These are phyloP conservation scores for Heterodera filipjevi DNA, from an alignment of 2,888 invertebrate species.

Conservation along the genomic window DNA sequence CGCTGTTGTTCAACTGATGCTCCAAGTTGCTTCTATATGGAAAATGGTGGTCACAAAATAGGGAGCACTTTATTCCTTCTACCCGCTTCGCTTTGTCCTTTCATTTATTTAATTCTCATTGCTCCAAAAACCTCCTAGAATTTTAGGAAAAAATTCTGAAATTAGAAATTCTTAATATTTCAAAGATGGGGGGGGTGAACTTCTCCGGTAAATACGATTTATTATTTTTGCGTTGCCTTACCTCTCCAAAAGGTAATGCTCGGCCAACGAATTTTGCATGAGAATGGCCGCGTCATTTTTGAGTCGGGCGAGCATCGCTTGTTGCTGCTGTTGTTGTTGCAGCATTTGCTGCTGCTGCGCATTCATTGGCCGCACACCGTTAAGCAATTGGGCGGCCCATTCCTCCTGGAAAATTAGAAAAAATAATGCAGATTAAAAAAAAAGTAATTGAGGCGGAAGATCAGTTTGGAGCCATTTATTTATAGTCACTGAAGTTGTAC, in stretches of 20 bases:
- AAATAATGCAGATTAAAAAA: neutral
- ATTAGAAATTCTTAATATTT: neutral
- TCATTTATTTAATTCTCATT: too few relatives aligned
- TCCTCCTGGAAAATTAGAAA: conserved; percentile 28
- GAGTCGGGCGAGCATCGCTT: neutral
- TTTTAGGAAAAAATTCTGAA: too few relatives aligned
- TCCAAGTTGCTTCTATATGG: conserved; percentile 10
- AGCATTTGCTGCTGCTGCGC: conserved; percentile 20
- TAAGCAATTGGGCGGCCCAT: conserved; percentile 36
- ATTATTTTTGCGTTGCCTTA: neutral
- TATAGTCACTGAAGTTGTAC: too few relatives aligned
- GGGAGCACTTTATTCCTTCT: too few relatives aligned
- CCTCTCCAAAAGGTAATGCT: conserved; percentile 19
- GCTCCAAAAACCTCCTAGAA: too few relatives aligned
- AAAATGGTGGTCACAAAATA: too few relatives aligned
- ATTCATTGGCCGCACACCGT: conserved; percentile 17
- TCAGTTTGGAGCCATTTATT: too few relatives aligned
- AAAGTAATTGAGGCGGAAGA: too few relatives aligned
- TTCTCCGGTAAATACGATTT: too few relatives aligned
- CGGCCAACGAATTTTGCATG: conserved; percentile 23
- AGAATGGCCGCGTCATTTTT: conserved; percentile 23
- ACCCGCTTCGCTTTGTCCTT: too few relatives aligned
- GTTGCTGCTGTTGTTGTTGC: conserved; percentile 14
- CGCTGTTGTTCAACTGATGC: conserved; percentile 10
- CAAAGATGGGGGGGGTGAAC: too few relatives aligned